Evolutionary conservation across 2,888 invertebrate genomes (phyloP).

Genomic region (Erebia aethiops): DNA sequence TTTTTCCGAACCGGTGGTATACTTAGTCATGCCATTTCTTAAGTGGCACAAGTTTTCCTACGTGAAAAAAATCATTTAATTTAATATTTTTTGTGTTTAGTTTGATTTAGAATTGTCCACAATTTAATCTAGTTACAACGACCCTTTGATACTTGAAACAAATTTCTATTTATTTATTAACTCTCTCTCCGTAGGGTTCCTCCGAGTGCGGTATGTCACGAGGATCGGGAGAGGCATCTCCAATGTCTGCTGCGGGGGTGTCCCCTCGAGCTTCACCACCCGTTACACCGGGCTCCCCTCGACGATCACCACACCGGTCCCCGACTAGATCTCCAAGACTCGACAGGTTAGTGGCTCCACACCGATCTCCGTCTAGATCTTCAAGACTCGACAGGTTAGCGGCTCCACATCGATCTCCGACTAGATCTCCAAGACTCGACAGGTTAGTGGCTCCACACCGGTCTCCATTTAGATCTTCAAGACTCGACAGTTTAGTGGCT

Average conservation of each 20-base stretch:
- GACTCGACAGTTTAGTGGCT: too few species aligned
- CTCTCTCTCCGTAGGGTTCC: constrained; percentile 60
- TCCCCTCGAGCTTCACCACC: constrained; percentile 72
- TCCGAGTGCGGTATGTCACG: constrained; percentile 78
- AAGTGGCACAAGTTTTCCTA: too few species aligned
- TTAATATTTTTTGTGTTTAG: too few species aligned
- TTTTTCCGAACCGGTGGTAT: too few species aligned
- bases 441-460: constrained; percentile 46
- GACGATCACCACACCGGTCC: constrained; percentile 68
- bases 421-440: constrained; percentile 67
- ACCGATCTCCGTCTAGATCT: constrained; percentile 63
- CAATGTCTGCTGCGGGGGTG: constrained; percentile 63
- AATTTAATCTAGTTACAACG: too few species aligned
- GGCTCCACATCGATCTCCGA: constrained; percentile 52
- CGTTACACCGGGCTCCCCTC: constrained; percentile 71
- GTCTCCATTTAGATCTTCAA: constrained; percentile 52
- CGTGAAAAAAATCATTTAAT: too few species aligned
- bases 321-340: constrained; percentile 69
- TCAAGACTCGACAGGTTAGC: constrained; percentile 65
- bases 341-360: constrained; percentile 53
- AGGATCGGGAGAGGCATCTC: constrained; percentile 73
- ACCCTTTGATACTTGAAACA: too few species aligned
- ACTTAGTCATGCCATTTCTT: too few species aligned
- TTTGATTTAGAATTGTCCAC: too few species aligned
- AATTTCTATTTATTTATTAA: background rate